These are phyloP conservation scores for Python bivittatus DNA, from an alignment of 2,113 vertebrate species.

Conservation along the genomic window DNA sequence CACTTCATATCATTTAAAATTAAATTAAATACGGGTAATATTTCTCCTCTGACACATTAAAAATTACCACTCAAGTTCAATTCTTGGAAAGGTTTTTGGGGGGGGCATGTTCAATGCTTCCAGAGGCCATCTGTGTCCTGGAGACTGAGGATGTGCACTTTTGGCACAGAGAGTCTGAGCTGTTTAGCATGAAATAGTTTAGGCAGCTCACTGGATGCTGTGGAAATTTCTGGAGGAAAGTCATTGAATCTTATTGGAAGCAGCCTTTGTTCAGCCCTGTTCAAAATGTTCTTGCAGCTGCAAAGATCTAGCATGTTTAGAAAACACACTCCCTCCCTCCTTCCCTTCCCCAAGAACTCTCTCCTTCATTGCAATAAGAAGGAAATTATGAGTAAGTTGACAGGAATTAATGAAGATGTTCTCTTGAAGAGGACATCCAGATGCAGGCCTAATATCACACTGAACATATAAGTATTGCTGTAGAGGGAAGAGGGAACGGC, in stretches of 20 bases:
- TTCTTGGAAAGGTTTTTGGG: neutral
- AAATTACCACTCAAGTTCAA: neutral
- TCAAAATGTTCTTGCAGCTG: neutral
- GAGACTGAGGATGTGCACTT: neutral
- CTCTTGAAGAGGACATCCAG: neutral
- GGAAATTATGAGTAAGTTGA: neutral
- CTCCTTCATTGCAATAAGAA: neutral
- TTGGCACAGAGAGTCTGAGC: neutral
- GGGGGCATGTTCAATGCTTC: neutral
- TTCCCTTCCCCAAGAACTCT: neutral
- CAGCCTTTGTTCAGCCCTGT: neutral
- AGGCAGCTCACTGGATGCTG: neutral
- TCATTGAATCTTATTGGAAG: neutral
- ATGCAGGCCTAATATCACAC: neutral
- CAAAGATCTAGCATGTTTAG: neutral
- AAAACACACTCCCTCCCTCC: neutral
- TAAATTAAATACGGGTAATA: neutral
- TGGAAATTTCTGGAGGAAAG: neutral
- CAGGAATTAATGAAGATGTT: neutral
- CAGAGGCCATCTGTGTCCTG: neutral
- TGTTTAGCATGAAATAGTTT: neutral
- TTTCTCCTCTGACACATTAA: neutral
- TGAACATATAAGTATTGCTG: too few relatives aligned
- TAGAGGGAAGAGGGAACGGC: too few relatives aligned
- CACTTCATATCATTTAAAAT: neutral